Base-by-base conservation (phyloP, 2,113 vertebrate species). In the Myiagra hebetior region DNA sequence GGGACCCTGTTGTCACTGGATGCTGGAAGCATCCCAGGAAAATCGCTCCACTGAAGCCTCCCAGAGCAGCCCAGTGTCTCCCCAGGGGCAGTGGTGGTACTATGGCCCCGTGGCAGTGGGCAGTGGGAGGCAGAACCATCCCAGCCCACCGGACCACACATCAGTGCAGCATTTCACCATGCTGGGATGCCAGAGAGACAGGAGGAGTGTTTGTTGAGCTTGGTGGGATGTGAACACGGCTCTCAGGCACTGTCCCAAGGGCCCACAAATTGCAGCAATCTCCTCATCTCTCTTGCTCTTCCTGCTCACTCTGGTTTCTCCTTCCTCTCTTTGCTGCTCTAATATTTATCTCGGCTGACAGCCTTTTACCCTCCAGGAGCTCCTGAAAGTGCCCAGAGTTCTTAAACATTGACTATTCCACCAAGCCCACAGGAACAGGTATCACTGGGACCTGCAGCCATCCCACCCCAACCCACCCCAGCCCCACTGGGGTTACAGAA, bases 101-200 rank as follows among this genome's bases (percentile, higher is more conserved):
- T 67, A 28, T 3, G 19, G 50, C 53, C 24, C 31, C 1, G 7
- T 3, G 10, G 47, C 78, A 41, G 31, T 0, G 26, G 33, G 42
- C 46, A 47, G 60, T 0, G 7, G n/a, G 52, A 55, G 18, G 28
- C 50, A 87, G 63, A 37, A 10, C n/a, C 0, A 2, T 22, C 8
- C 50, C 63, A 55, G 10, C 14, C 46, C 0, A 0, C 35, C 0
- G 0, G 23, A 18, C 50, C 57, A 12, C 0, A 3, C 1, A 1
- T 2, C n/a, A 5, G 50, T 28, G 82, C 24, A 3, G 5, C 35
- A 17, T 52, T 17, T 41, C 53, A 15, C 42, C 5, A 3, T 6
- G 18, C 35, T 23, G 9, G 4, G 47, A n/a, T 1, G 17, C 15
- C 42, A 5, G 10, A 26, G 46, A 5, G 41, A 15, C 0, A 6